These are phyloP conservation scores for Panthera uncia DNA, from an alignment of 2,113 vertebrate genomes.

Conservation along the genomic window DNA sequence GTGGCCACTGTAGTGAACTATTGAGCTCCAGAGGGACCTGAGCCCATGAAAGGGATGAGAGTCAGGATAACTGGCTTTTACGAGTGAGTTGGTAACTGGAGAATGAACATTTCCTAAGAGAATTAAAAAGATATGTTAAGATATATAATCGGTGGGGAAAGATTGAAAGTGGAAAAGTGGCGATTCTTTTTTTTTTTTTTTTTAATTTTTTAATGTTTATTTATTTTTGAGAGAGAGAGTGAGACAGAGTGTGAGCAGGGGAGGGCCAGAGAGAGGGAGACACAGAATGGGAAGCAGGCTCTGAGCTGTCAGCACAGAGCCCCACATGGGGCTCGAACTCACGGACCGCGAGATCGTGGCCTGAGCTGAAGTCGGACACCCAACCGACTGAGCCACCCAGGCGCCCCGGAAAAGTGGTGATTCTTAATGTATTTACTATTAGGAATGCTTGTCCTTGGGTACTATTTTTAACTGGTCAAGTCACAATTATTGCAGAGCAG, in stretches of 20 bases:
- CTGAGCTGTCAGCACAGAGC: too few species aligned
- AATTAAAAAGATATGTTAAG: conserved; percentile 3
- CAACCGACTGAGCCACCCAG: too few species aligned
- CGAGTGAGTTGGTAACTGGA: background rate
- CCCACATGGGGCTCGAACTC: too few species aligned
- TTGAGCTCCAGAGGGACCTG: background rate
- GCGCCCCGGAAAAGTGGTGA: background rate
- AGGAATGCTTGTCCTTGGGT: background rate
- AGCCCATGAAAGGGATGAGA: background rate
- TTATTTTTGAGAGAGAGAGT: too few species aligned
- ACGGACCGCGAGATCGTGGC: too few species aligned
- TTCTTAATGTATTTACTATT: background rate
- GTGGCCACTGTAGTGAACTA: background rate
- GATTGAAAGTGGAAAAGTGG: background rate
- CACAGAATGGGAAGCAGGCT: too few species aligned
- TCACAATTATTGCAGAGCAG: background rate
- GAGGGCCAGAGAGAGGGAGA: too few species aligned
- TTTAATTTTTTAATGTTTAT: too few species aligned
- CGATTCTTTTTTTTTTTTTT: background rate
- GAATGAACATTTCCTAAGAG: background rate
- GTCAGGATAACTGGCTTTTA: background rate
- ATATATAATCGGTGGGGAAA: background rate
- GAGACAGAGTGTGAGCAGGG: too few species aligned
- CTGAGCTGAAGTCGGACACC: too few species aligned
- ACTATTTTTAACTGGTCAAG: background rate